Evolutionary conservation across 2,888 invertebrate genomes (phyloP).

Genomic region (Bursaphelenchus okinawaensis): DNA sequence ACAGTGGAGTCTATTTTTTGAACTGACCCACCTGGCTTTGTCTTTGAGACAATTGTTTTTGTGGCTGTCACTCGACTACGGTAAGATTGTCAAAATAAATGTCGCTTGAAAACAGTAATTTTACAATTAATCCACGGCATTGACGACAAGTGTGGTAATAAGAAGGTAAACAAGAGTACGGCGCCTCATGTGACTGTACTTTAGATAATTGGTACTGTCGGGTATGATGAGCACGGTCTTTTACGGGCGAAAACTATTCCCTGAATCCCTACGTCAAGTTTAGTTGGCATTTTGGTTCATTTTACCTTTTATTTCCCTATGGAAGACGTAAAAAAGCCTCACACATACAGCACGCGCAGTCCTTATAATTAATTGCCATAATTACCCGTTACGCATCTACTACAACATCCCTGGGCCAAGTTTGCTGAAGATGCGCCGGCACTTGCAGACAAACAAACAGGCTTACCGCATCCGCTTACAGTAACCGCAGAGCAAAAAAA

Average conservation of each 20-base stretch:
- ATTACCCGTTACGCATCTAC: not conserved
- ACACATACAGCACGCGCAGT: no score
- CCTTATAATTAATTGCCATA: not conserved
- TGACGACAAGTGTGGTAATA: not conserved
- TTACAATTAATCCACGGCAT: not conserved
- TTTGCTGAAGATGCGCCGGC: not conserved
- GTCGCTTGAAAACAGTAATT: not conserved
- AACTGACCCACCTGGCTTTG: not conserved
- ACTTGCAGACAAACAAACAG: not conserved
- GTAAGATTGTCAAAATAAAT: not conserved
- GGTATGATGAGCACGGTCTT: no score
- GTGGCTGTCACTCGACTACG: not conserved
- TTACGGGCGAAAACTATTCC: no score
- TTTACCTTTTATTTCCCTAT: no score
- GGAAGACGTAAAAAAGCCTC: no score
- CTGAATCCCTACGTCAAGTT: no score
- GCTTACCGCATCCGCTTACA: not conserved
- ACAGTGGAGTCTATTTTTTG: not conserved
- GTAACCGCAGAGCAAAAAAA: not conserved
- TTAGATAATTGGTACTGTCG: no score
- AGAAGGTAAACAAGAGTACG: not conserved
- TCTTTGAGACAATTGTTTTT: not conserved
- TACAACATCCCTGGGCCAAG: not conserved
- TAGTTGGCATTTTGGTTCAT: no score
- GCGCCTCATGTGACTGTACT: no score